Evolutionary conservation across 2,113 vertebrate species (phyloP).

Genomic region (Colius striatus): DNA sequence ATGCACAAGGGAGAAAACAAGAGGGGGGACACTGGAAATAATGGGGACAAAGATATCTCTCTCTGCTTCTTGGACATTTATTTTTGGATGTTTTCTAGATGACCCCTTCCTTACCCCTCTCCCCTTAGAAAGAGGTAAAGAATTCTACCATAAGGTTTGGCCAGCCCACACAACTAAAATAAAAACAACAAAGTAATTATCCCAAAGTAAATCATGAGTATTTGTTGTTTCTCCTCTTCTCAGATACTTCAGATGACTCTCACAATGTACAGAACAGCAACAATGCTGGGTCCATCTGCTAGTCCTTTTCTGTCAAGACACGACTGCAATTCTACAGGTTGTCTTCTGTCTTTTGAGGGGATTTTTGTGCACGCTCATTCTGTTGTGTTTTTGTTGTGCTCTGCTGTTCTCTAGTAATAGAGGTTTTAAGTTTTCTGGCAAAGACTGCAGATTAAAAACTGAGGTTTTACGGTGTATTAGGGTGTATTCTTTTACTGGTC

Average conservation of each 20-base stretch:
- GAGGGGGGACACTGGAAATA: neutral
- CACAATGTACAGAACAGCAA: rapidly evolving
- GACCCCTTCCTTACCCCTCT: neutral
- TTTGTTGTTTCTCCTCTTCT: neutral
- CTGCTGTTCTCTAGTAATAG: neutral
- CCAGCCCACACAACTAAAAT: neutral
- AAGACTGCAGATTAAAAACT: neutral
- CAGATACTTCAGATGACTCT: neutral
- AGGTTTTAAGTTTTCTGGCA: neutral
- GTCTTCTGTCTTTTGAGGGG: neutral
- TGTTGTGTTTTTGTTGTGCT: rapidly evolving
- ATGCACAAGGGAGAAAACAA: neutral
- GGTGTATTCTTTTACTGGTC: neutral
- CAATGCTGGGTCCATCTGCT: neutral
- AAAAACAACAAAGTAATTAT: neutral
- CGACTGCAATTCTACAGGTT: neutral
- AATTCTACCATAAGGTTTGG: neutral
- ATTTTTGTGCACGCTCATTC: neutral
- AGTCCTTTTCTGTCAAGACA: rapidly evolving
- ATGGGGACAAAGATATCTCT: neutral
- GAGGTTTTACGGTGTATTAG: neutral
- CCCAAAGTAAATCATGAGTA: neutral
- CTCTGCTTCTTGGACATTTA: neutral
- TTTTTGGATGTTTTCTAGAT: neutral
- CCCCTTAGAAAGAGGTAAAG: neutral